Base-by-base conservation (phyloP, 2,888 invertebrate species). In the Calliopum simillimum region DNA sequence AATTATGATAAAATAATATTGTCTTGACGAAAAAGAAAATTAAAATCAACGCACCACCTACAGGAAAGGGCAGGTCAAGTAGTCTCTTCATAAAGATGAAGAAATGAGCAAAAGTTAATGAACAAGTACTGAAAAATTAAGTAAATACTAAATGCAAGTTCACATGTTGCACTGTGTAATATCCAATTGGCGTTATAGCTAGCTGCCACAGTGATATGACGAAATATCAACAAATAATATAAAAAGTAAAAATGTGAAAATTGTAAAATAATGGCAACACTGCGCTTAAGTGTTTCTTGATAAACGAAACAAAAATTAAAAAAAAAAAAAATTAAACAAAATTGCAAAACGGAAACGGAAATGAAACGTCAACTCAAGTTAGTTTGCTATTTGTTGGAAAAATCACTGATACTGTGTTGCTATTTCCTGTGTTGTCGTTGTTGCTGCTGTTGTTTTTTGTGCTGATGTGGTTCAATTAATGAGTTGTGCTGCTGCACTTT, bases 281-380 rank as follows among this genome's bases (percentile, higher is more conserved):
- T 61, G 61, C 23, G 46, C 61, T 61, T 21, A 21, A 46, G 46
- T 46, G 46, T 16, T 58, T 14, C 58, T 58, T 14, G 33, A 25
- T 33, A 33, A 58, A 58, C 41, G 19, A 59, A 19, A 59, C 59
- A 43, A 47, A 49, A 47, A 14, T 12, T 5, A 14, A 23, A 25
- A 33, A 33, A 33, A 33, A 5, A 33, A 33, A 33, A 33, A 33
- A 16, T n/a, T 25, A n/a, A 43, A 19, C 21, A 14, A 2, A 14
- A 16, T n/a, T 25, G 19, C n/a, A 41, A 25, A 33, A 65, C 64
- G 53, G 64, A 53, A 65, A 44, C 65, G 65, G 65, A 65, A 65
- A 65, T 65, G 65, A 65, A 65, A 65, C 55, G 65, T 65, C 65
- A 65, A 44, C 43, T 33, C 65, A 44, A 19, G 33, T 53, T 65